A percentile compares a stretch with the other conserved stretches of the same genome.
Evolutionary conservation across 2,113 vertebrate genomes (phyloP).

Genomic region (Cryptomyrus ogoouensis): DNA sequence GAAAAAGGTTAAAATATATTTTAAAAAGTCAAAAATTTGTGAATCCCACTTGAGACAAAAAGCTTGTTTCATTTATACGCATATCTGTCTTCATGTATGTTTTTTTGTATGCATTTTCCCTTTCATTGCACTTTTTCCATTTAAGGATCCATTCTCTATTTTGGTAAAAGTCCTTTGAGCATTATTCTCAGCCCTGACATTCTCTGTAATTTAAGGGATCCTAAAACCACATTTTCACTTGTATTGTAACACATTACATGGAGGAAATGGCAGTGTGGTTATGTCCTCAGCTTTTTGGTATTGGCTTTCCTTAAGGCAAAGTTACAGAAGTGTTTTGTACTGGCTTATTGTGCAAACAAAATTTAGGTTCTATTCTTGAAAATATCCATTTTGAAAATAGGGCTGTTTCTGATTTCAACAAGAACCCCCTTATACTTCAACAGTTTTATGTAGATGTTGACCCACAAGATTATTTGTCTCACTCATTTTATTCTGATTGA

Average conservation of each 20-base stretch:
- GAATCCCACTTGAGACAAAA: not conserved
- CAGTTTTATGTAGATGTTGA: not conserved
- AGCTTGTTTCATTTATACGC: not conserved
- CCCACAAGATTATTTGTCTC: not conserved
- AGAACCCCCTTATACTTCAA: not conserved
- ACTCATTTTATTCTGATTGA: slow-evolving; percentile 3
- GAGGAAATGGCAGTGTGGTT: slow-evolving; percentile 29
- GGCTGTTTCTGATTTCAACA: slow-evolving; percentile 1
- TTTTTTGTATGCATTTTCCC: not conserved
- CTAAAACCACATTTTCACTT: slow-evolving; percentile 16
- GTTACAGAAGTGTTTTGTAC: slow-evolving; percentile 3
- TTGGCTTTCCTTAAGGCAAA: slow-evolving; percentile 7
- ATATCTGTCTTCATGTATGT: not conserved
- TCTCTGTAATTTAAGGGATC: slow-evolving; percentile 22
- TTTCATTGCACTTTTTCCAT: not conserved
- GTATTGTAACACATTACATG: slow-evolving; percentile 8
- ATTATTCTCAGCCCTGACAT: not conserved
- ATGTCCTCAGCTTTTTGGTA: slow-evolving; percentile 2
- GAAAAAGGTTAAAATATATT: not conserved
- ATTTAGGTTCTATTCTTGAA: not conserved
- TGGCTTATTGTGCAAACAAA: not conserved
- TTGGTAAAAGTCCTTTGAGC: slow-evolving; percentile 2
- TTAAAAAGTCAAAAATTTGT: not conserved
- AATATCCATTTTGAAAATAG: slow-evolving; percentile 11
- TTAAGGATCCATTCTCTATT: not conserved